Base-by-base conservation (phyloP, 2,888 invertebrate genomes). In the Heliconius ismenius region DNA sequence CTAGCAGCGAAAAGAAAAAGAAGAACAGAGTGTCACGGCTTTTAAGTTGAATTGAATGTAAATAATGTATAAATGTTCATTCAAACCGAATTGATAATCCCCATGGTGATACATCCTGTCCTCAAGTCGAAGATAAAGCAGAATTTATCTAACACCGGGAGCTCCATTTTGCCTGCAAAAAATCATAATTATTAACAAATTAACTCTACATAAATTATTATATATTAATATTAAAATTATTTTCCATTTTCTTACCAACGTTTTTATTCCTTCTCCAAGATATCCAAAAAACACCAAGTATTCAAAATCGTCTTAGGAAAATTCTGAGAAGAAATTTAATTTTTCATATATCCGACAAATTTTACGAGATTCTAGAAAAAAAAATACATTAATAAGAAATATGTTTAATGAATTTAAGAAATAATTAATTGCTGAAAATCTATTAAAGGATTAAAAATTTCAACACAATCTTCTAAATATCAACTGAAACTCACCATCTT, bases 91-190 rank as follows among this genome's bases (percentile, higher is more conserved):
- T 92, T 93, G 32, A 91, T 82, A 32, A 92, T 81, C 4, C 92
- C 93, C 90, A 93, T 89, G 4, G 86, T 83, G 64, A 93, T 90
- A 79, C 93, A 92, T 84, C 93, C 93, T 74, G 90, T 89, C 82
- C 86, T 88, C 82, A 93, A 82, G 24, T 90, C 86, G 83, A 93
- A 89, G 76, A 92, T 86, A 80, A 92, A 92, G 81, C 93, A 93
- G 82, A 91, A 93, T 81, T 91, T 93, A 79, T 93, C 93, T 80
- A 93, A 79, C 11, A 93, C 92, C 3, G 93, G 93, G 4, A 93
- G 87, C 87, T 93, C 93, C 93, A 93, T 93, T 85, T 90, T 73
- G 87, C 87, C 82, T 82, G 62, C 15, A 81, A 78, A 32, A n/a
- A 32, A 15, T 15, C 6, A 32, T 54, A 32, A n/a, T 69, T 49